Conservation (phyloP, 2,797 vertebrate species). For the Pithecia hirsuta region DNA sequence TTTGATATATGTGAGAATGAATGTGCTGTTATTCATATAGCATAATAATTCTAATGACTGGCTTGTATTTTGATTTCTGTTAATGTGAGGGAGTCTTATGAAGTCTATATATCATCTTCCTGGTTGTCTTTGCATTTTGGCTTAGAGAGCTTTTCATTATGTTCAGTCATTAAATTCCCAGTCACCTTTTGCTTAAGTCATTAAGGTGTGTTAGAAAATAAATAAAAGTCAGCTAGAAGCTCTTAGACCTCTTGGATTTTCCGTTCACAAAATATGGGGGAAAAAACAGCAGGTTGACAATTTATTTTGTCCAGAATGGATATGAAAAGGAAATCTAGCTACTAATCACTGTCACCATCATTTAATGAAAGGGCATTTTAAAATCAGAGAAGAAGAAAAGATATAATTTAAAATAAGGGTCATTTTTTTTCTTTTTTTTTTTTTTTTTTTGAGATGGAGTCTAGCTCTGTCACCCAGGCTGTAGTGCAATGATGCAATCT, state of each 20-base stretch:
- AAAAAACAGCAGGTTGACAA: neutral
- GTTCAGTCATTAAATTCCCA: neutral
- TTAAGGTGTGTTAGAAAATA: neutral
- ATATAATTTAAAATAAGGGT: conserved; percentile 8
- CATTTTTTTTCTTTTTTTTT: conserved; percentile 22
- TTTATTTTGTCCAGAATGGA: neutral
- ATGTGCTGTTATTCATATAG: neutral
- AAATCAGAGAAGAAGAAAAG: conserved; percentile 27
- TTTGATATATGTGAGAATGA: conserved; percentile 10
- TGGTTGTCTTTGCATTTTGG: neutral
- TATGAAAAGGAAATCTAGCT: neutral
- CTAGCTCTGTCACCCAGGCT: no score
- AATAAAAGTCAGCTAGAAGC: neutral
- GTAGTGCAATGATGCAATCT: no score
- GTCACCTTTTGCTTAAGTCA: neutral
- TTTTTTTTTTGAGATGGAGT: neutral
- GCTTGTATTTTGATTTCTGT: neutral
- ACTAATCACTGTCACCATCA: neutral
- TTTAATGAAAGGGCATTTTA: conserved; percentile 36
- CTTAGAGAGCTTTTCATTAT: conserved; percentile 2
- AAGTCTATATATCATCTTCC: neutral
- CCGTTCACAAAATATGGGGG: neutral
- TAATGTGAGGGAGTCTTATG: neutral
- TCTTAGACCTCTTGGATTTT: conserved; percentile 6
- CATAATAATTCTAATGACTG: conserved; percentile 6